Conservation (phyloP, 2,888 invertebrate genomes). For the Tolmerus cingulatus region DNA sequence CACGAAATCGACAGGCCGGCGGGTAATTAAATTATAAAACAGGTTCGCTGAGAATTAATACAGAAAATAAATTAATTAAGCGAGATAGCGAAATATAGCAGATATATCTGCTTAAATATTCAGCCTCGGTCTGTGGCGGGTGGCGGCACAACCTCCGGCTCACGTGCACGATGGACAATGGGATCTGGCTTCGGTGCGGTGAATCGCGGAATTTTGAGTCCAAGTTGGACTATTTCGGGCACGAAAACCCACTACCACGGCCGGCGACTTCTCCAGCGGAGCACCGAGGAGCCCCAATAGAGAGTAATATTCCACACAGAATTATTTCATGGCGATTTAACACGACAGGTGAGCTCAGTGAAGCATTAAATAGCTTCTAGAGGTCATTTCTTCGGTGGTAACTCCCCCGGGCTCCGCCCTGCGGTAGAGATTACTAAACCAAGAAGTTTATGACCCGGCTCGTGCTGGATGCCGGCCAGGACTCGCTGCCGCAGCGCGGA, state of each 20-base stretch:
- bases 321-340: conserved; percentile 33
- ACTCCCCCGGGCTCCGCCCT: not conserved
- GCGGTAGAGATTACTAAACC: not conserved
- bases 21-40: conserved; percentile 34
- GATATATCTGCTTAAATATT: not conserved
- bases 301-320: conserved; percentile 28
- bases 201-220: not conserved
- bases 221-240: not conserved
- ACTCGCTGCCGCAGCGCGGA: not conserved
- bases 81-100: not conserved
- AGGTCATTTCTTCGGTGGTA: conserved; percentile 10
- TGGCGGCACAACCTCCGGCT: not conserved
- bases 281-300: not conserved
- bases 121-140: not conserved
- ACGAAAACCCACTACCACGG: not conserved
- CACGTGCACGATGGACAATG: conserved; percentile 12
- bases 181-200: not conserved
- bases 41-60: conserved; percentile 7
- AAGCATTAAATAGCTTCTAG: conserved; percentile 38
- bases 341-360: conserved; percentile 39
- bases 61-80: conserved; percentile 30
- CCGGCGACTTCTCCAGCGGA: not conserved
- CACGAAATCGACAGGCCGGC: conserved; percentile 7
- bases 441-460: conserved; percentile 17
- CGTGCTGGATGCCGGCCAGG: not conserved